Conservation (phyloP, 2,113 vertebrate species). For the Columba livia region DNA sequence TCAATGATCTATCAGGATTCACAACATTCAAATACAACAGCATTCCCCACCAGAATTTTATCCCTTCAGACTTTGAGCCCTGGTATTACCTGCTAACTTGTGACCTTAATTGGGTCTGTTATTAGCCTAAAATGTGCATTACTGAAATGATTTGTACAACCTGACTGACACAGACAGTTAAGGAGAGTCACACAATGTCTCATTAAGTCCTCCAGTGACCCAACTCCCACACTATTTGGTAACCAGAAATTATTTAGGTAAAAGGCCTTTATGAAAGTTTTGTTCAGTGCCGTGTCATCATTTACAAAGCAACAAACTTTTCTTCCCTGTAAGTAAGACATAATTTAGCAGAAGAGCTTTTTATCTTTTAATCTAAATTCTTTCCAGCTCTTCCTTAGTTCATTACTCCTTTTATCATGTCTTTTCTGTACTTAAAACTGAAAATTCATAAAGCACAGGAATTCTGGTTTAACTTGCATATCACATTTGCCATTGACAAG, state of each 20-base stretch:
- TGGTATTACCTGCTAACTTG: not conserved
- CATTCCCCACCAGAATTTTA: not conserved
- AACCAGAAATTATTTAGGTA: conserved; percentile 42
- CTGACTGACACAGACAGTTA: not conserved
- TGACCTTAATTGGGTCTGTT: conserved; percentile 12
- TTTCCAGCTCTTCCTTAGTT: conserved; percentile 43
- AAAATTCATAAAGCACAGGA: conserved; percentile 46
- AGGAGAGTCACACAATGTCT: not conserved
- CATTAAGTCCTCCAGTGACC: conserved; percentile 1
- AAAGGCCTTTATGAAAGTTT: conserved; percentile 41
- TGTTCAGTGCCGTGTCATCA: not conserved
- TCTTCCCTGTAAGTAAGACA: conserved; percentile 5
- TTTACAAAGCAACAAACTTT: conserved; percentile 53
- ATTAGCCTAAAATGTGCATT: not conserved
- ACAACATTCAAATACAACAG: not conserved
- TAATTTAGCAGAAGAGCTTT: conserved; percentile 46
- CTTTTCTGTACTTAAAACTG: conserved; percentile 33
- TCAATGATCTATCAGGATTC: not conserved
- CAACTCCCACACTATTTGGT: not conserved
- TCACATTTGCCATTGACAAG: conserved; percentile 27
- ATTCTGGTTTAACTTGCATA: conserved; percentile 53
- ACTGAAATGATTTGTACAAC: conserved; percentile 9
- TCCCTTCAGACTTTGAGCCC: not conserved
- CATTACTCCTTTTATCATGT: conserved; percentile 58
- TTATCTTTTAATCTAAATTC: conserved; percentile 66